Evolutionary conservation across 2,888 invertebrate species (phyloP).

Genomic region (Strigamia crassipes): DNA sequence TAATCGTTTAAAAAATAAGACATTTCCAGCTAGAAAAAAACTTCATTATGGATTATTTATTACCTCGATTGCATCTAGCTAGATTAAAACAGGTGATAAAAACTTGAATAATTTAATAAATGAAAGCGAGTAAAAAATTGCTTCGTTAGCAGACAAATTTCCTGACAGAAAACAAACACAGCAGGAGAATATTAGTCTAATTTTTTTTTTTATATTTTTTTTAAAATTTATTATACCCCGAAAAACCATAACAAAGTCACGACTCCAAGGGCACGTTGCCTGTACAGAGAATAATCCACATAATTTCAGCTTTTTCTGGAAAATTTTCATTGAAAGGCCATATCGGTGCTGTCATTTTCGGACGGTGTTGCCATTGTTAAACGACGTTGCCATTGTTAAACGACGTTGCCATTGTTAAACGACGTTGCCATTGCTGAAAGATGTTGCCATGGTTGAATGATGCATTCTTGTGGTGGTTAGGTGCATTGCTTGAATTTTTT

Average conservation of each 20-base stretch:
- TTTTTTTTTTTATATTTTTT: neutral
- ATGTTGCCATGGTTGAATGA: too few species aligned
- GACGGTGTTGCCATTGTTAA: too few species aligned
- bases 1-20: neutral
- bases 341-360: too few species aligned
- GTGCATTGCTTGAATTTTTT: too few species aligned
- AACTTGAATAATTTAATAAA: slow-evolving; percentile 1
- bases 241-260: neutral
- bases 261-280: neutral
- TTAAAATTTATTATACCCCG: neutral
- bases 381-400: too few species aligned
- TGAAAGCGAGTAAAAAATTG: neutral
- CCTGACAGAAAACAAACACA: neutral
- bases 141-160: neutral
- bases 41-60: neutral
- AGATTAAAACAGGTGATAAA: slow-evolving; percentile 1
- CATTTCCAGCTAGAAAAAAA: neutral
- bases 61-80: neutral
- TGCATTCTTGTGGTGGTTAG: too few species aligned
- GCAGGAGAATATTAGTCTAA: neutral
- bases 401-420: too few species aligned
- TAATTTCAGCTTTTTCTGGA: too few species aligned
- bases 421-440: too few species aligned
- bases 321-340: too few species aligned
- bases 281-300: too few species aligned